Evolutionary conservation across 2,797 vertebrate genomes (phyloP), one percentile per base, ranked within the genome.

Genomic region (Sebastes matsubarae): DNA sequence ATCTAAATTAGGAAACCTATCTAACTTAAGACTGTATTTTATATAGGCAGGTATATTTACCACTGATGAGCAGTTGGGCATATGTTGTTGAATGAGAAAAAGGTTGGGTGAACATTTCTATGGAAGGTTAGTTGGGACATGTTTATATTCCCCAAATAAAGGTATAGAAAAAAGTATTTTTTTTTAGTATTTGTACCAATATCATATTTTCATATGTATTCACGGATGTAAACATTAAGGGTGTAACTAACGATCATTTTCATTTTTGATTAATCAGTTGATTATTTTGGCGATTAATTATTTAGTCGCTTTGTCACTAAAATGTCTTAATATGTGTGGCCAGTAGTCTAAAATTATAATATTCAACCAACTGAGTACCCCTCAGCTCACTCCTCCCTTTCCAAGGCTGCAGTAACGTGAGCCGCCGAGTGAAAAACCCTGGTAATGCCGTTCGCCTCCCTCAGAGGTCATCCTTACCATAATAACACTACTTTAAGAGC

Each of bases 361-460:
- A 38, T 38, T 38, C 0, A 38, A 38, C 36, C 36, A 14, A 38
- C 0, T 38, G 13, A 42, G 38, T 42, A 42, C 38, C 38, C 13
- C 13, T 42, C 38, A 0, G 5, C 13, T 42, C 38, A 0, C 38
- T 42, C 38, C 5, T 42, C 0, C 38, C 38, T 42, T 42, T 42
- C 38, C 13, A 42, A 42, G 38, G 2, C 38, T 42, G 38, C 38
- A 3, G 13, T 42, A 42, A 42, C 2, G 38, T 42, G 38, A 42
- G 13, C 38, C 2, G 5, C 38, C 13, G 0, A 42, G 38, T 42
- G 38, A 1, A 16, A 42, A 42, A 42, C 38, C 38, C 0, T 42
- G 38, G 13, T 42, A 42, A 42, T 0, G 38, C 13, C 38, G 5
- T 0, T 42, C 0, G 13, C 0, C 38, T 1, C 38, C 0, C 13